Evolutionary conservation across 2,797 vertebrate species (phyloP).

Genomic region (Geotrypetes seraphini): DNA sequence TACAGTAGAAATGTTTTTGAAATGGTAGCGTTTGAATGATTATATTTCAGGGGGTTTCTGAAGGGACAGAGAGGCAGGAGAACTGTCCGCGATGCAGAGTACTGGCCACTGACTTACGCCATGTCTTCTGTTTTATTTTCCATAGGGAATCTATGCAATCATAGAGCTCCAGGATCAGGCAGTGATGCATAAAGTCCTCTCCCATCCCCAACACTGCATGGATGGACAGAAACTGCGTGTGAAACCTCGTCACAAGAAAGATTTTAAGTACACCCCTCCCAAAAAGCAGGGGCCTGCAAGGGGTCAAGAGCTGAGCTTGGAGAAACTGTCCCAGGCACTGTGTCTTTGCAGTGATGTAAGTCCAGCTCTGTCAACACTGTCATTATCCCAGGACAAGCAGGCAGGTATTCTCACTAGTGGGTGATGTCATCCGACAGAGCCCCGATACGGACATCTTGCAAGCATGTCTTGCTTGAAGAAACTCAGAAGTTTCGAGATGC

Average conservation of each 20-base stretch:
- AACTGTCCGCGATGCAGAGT: neutral
- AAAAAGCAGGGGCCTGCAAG: conserved; percentile 37
- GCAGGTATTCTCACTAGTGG: too few species aligned
- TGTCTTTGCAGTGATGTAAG: conserved; percentile 61
- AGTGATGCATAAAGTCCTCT: conserved; percentile 44
- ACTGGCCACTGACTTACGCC: neutral
- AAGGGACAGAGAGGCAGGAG: too few species aligned
- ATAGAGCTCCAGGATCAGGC: conserved; percentile 62
- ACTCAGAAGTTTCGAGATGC: too few species aligned
- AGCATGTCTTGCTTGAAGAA: too few species aligned
- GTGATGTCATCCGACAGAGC: too few species aligned
- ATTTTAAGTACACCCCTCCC: conserved; percentile 62
- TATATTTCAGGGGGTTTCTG: too few species aligned
- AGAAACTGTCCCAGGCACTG: conserved; percentile 53
- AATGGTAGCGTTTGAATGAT: neutral
- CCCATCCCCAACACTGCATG: conserved; percentile 56
- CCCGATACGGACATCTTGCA: too few species aligned
- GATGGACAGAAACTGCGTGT: conserved; percentile 62
- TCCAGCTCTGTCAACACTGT: too few species aligned
- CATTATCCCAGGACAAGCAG: too few species aligned
- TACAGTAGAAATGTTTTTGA: too few species aligned
- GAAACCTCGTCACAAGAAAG: conserved; percentile 74
- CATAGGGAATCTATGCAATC: conserved; percentile 85
- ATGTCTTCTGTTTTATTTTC: neutral
- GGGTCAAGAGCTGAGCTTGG: conserved; percentile 42